Conservation (phyloP, 30 jellyfish, hydroid and myxozoan species). For the Rhopilema esculentum region DNA sequence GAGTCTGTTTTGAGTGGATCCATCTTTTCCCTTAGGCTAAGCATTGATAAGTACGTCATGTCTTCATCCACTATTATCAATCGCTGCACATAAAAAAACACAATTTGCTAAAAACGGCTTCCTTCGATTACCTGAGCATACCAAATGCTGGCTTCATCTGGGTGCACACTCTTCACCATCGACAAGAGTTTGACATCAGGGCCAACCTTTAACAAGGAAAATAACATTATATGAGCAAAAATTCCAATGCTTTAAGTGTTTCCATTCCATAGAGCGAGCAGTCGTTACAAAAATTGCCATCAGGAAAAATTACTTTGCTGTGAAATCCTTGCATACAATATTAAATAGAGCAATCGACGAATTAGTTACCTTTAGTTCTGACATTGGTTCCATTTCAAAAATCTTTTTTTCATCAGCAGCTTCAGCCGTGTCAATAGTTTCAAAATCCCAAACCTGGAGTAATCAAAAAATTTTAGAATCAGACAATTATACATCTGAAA, state of each 20-base stretch:
- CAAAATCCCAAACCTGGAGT: constrained; percentile 95
- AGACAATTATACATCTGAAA: no score
- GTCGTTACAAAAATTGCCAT: no score
- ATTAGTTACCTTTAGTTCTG: constrained; percentile 96
- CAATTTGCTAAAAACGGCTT: background rate
- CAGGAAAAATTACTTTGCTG: background rate
- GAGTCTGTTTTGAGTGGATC: no score
- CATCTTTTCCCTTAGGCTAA: no score
- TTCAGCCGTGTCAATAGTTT: constrained; percentile 94
- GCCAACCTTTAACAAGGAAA: constrained; percentile 82
- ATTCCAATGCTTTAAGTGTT: no score
- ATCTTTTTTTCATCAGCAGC: constrained; percentile 78
- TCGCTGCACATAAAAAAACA: no score
- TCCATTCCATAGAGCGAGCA: no score
- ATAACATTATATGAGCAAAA: no score
- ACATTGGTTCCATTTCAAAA: constrained; percentile 98
- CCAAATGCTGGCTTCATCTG: constrained; percentile 86
- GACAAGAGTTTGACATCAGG: constrained; percentile 88
- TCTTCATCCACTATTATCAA: no score
- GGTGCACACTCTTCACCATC: constrained; percentile 93
- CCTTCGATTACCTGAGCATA: constrained; percentile 86
- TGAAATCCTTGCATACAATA: no score
- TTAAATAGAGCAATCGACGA: no score
- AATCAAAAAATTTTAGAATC: background rate
- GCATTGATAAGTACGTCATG: no score